These are phyloP conservation scores for Eupeodes luniger DNA, from an alignment of 2,888 invertebrate genomes.

Conservation along the genomic window DNA sequence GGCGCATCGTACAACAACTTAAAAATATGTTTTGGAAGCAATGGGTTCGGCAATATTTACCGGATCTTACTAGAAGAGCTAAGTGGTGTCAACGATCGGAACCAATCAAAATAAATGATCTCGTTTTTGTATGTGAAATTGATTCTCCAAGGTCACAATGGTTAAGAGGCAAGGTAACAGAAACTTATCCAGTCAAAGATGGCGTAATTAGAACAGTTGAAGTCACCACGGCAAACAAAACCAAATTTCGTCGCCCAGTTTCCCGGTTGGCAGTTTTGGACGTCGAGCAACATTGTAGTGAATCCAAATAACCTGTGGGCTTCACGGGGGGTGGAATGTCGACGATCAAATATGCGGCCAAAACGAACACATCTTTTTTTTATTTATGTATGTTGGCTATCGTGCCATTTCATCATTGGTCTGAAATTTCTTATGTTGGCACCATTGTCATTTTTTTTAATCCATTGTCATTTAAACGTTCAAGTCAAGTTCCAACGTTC, in stretches of 20 bases:
- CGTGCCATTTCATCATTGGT: no score
- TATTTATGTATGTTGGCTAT: no score
- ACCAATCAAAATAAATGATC: no score
- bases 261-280: background rate
- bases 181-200: no score
- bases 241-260: background rate
- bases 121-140: background rate
- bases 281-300: conserved; percentile 7
- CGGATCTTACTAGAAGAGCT: background rate
- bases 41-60: conserved; percentile 8
- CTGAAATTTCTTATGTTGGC: no score
- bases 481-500: no score
- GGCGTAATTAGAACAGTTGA: background rate
- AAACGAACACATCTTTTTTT: no score
- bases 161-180: no score
- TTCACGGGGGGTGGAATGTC: conserved; percentile 7
- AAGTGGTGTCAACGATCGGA: no score
- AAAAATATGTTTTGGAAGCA: conserved; percentile 23
- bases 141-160: background rate
- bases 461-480: no score
- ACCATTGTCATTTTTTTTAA: no score
- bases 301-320: background rate
- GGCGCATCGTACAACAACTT: conserved; percentile 20
- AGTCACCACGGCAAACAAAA: background rate
- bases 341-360: background rate